Evolutionary conservation across 1,140 invertebrate genomes (phyloP), one percentile per base, ranked within the genome.

Genomic region (Andrena cerasifolii): DNA sequence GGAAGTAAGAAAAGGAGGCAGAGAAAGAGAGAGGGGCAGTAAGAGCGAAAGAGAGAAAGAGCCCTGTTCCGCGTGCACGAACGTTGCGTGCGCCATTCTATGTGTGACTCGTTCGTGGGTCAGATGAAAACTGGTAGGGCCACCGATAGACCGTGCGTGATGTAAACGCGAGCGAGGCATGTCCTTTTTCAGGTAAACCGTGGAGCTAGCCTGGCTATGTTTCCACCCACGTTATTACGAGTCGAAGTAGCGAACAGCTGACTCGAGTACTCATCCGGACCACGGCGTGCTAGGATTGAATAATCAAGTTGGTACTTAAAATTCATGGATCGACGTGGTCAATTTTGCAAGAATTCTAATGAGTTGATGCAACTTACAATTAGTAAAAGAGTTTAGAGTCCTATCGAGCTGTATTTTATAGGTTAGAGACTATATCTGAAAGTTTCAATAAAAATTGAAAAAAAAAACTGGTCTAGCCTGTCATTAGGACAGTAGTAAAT

Each of bases 61-160:
- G 72, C 73, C 43, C 33, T 75, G 63, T 33, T 71, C 51, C 40
- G 67, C 51, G 28, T 61, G 56, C 36, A 26, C 36, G 53, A 47
- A 53, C 53, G 65, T 53, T 70, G 43, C 54, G 26, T 54, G 28
- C 33, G 79, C 71, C 62, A n/a, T 78, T 78, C 43, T 28, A 49
- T 21, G 66, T 63, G 33, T 24, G 78, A 31, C 54, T 74, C 65
- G 66, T 53, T 83, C 63, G 66, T 36, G 76, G 36, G 21, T 51
- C 59, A 47, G 63, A 66, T 70, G 63, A 72, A 82, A 86, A 78
- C 76, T 82, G 77, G 80, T 85, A 83, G 80, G 79, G 54, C 72
- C 59, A 63, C 51, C 63, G 71, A 71, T 84, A 76, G 54, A 61
- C 33, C 43, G 47, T 61, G 33, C 12, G 66, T 85, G 81, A 81